These are phyloP conservation scores for Melipona bicolor DNA, from an alignment of 2,888 invertebrate genomes.

Conservation along the genomic window DNA sequence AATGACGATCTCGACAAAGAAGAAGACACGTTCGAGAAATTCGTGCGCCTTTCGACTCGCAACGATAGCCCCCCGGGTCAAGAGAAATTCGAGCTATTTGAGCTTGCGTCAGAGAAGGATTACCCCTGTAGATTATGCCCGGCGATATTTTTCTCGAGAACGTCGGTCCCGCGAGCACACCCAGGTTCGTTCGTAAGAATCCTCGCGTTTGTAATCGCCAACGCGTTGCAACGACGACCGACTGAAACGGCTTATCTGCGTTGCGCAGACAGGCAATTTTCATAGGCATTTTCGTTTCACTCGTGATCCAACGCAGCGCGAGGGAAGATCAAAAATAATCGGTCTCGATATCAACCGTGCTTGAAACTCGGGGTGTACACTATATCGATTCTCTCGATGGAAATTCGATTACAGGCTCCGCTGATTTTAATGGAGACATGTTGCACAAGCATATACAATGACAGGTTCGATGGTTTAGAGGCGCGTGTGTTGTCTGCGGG, in stretches of 20 bases:
- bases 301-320: neutral
- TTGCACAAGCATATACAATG: neutral
- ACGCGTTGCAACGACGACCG: slow-evolving; percentile 23
- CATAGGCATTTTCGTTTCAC: slow-evolving; percentile 40
- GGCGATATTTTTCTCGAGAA: slow-evolving; percentile 19
- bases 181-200: slow-evolving; percentile 18
- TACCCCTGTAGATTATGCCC: neutral
- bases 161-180: neutral
- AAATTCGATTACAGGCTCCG: slow-evolving; percentile 7
- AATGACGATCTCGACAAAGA: neutral
- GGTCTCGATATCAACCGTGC: neutral
- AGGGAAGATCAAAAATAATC: slow-evolving; percentile 2
- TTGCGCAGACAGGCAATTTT: slow-evolving; percentile 42
- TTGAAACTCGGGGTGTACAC: neutral
- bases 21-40: neutral
- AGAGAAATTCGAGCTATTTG: slow-evolving; percentile 17
- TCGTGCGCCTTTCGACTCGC: neutral
- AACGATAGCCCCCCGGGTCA: neutral
- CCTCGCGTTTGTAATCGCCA: slow-evolving; percentile 32
- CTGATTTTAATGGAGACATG: neutral
- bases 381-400: neutral
- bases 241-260: slow-evolving; percentile 59
- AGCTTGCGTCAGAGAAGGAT: slow-evolving; percentile 29
- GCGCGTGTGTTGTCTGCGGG: neutral
- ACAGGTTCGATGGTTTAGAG: neutral